Evolutionary conservation across 2,113 vertebrate species (phyloP).

Genomic region (Equus przewalskii): DNA sequence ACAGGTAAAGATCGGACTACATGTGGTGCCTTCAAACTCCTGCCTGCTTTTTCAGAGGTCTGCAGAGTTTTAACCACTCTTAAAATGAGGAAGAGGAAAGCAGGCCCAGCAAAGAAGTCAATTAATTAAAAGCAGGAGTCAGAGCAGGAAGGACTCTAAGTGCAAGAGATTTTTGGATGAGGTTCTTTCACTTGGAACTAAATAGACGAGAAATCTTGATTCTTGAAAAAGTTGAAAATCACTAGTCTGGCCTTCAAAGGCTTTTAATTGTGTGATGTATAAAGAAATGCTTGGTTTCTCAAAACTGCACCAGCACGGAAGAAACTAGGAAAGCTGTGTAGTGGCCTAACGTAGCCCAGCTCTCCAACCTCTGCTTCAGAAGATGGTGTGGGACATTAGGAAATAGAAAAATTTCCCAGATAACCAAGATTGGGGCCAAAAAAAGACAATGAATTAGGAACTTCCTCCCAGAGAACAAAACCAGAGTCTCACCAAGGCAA

Average conservation of each 20-base stretch:
- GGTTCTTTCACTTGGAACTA: not conserved
- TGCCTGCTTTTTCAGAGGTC: not conserved
- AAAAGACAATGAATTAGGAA: not conserved
- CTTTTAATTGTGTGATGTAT: not conserved
- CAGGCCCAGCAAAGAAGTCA: not conserved
- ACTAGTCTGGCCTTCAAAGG: not conserved
- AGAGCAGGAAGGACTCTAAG: not conserved
- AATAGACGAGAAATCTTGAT: not conserved
- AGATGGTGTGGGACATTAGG: not conserved
- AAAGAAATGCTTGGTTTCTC: not conserved
- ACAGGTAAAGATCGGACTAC: not conserved
- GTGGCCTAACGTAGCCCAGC: not conserved
- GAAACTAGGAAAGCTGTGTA: not conserved
- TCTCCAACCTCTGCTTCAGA: not conserved
- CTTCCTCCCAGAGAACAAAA: not conserved
- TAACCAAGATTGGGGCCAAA: not conserved
- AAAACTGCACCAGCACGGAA: not conserved
- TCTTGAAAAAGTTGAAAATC: conserved; percentile 1
- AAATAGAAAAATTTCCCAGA: not conserved
- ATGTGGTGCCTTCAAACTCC: not conserved
- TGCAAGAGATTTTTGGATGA: not conserved
- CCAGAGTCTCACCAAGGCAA: not conserved
- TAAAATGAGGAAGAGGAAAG: not conserved
- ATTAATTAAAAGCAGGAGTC: not conserved
- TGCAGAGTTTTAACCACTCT: not conserved